Evolutionary conservation across 2,113 vertebrate genomes (phyloP).

Genomic region (Gracilinanus agilis): DNA sequence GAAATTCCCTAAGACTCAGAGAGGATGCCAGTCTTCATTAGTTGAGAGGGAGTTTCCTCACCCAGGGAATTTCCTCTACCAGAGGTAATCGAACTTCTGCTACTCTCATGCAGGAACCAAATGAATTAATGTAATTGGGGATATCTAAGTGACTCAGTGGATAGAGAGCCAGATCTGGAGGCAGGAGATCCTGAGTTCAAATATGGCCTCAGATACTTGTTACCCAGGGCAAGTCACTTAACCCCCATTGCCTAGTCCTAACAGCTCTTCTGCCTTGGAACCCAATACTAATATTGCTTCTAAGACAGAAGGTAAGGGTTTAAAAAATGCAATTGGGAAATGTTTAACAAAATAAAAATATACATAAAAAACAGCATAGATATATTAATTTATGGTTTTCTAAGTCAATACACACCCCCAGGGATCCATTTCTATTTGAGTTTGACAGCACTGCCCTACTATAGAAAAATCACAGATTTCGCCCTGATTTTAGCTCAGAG

Average conservation of each 20-base stretch:
- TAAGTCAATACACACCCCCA: not conserved
- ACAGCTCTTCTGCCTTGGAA: too few relatives aligned
- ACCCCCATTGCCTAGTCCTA: too few relatives aligned
- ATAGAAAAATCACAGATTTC: not conserved
- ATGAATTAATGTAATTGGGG: too few relatives aligned
- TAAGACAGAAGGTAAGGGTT: too few relatives aligned
- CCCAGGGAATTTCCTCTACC: not conserved
- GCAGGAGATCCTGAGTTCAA: too few relatives aligned
- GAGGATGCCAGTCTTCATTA: not conserved
- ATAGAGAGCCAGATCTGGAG: too few relatives aligned
- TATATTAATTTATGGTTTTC: not conserved
- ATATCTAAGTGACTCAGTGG: too few relatives aligned
- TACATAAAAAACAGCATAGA: not conserved
- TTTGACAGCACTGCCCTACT: not conserved
- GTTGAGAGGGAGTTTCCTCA: not conserved
- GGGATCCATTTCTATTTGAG: not conserved
- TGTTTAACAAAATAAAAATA: not conserved
- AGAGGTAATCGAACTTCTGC: not conserved
- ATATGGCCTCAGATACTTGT: too few relatives aligned
- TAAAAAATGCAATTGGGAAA: not conserved
- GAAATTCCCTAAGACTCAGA: constrained; percentile 1
- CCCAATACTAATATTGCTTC: too few relatives aligned
- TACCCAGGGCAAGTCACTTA: too few relatives aligned
- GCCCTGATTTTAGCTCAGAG: not conserved
- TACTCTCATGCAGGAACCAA: not conserved